Percentiles rank a stretch among this genome's conserved stretches.
These are phyloP conservation scores for Lasioglossum lativentre DNA, from an alignment of 2,888 invertebrate genomes.

Conservation along the genomic window DNA sequence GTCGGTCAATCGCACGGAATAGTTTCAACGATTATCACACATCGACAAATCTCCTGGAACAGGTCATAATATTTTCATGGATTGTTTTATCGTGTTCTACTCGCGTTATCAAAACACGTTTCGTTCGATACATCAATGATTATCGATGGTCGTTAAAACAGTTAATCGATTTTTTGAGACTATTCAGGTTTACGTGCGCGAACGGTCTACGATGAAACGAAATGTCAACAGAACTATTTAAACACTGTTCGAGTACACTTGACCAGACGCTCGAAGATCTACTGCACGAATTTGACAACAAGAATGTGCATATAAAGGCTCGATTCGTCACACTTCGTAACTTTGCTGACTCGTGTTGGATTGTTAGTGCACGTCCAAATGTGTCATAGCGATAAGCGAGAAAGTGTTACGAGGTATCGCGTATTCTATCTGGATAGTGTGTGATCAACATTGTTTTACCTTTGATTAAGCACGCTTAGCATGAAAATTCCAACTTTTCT, in stretches of 20 bases:
- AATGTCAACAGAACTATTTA: neutral
- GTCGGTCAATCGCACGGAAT: slow-evolving; percentile 36
- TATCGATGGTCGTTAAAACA: neutral
- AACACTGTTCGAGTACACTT: neutral
- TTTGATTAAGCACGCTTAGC: neutral
- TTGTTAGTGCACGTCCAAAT: neutral
- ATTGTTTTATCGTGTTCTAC: neutral
- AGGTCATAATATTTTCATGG: neutral
- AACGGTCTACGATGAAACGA: neutral
- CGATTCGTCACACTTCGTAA: slow-evolving; percentile 43
- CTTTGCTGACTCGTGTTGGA: slow-evolving; percentile 35
- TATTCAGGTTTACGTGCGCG: neutral
- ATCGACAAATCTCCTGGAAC: slow-evolving; percentile 33
- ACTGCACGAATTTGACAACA: slow-evolving; percentile 20
- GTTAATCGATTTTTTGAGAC: neutral
- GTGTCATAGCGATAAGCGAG: slow-evolving; percentile 26
- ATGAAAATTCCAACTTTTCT: too few relatives aligned
- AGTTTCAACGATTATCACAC: slow-evolving; percentile 44
- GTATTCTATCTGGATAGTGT: neutral
- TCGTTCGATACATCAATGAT: too few relatives aligned
- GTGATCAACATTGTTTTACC: neutral
- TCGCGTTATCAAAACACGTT: neutral
- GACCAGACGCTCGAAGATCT: neutral
- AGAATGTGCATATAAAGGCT: slow-evolving; percentile 21
- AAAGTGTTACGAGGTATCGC: neutral